Evolutionary conservation across 2,888 invertebrate species (phyloP), one percentile per base, ranked within the genome.

Genomic region (Bellardia pandia): DNA sequence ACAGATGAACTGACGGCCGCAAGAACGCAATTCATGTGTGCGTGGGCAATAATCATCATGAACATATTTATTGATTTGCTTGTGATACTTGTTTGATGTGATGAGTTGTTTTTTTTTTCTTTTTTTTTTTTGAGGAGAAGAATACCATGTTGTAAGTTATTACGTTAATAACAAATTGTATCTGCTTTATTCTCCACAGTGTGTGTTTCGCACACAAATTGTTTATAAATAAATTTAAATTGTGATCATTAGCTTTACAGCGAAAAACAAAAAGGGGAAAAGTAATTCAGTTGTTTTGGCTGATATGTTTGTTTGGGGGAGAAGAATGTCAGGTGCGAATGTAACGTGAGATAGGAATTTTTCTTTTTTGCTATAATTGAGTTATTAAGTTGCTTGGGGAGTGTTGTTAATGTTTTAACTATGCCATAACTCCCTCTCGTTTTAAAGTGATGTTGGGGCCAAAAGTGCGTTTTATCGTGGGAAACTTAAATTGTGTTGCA

Each of bases 31-130:
- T 77, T 62, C 53, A 45, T 81, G 40, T 66, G 78, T 82, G 87
- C 87, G 87, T 85, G 85, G 87, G 87, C 85, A 75, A 81, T 71
- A 69, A 80, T 48, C 66, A 45, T 84, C 74, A 56, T 66, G 48
- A 85, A 72, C 40, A 51, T 74, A 60, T 82, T 72, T 81, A 81
- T 81, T 77, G 79, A 77, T 86, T 86, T 79, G 42, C 68, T 76
- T 60, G 48, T 68, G 45, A 68, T 74, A 58, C 37, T 66, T 23
- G 23, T 16, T 75, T 60, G 48, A 42, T 58, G 14, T 30, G 51
- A 66, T 53, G 58, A 71, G 48, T 60, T 56, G n/a, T 11, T 42
- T 42, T 42, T n/a, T 13, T 42, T 64, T 42, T 16, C n/a, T 9
- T 6, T 33, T 64, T 33, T 11, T 33, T 56, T 78, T 48, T 58